These are phyloP conservation scores for Sula dactylatra DNA, from an alignment of 2,113 vertebrate species.

Conservation along the genomic window DNA sequence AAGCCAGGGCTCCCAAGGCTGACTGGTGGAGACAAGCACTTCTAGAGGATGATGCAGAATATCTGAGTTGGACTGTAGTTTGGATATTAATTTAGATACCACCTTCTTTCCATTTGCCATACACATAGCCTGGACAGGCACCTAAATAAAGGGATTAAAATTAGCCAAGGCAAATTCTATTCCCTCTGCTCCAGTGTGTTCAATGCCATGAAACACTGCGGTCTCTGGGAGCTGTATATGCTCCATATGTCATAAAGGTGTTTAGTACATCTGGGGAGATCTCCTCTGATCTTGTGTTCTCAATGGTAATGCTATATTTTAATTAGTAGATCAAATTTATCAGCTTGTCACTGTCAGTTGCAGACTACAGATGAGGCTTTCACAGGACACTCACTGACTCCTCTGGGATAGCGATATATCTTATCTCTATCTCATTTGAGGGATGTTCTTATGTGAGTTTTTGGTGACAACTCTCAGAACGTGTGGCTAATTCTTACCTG, in stretches of 20 bases:
- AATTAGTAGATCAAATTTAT: background rate
- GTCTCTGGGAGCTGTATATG: background rate
- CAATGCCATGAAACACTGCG: background rate
- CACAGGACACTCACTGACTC: background rate
- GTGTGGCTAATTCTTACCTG: background rate
- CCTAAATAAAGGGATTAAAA: background rate
- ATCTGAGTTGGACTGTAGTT: background rate
- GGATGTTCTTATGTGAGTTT: background rate
- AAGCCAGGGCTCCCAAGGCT: background rate
- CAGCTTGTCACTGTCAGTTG: background rate
- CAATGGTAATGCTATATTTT: background rate
- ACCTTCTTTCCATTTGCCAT: background rate
- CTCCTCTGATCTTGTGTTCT: background rate
- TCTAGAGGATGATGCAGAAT: background rate
- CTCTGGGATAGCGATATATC: background rate
- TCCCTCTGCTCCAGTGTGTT: background rate
- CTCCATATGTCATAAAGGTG: background rate
- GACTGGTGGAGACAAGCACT: background rate
- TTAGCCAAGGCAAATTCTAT: background rate
- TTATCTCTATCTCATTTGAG: background rate
- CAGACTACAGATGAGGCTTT: background rate
- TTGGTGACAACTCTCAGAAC: background rate
- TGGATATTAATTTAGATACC: background rate
- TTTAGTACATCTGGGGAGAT: background rate
- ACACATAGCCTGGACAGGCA: background rate